Percentiles rank a stretch among this genome's conserved stretches.
Evolutionary conservation across 2,797 vertebrate species (phyloP).

Genomic region (Rhinatrema bivittatum): DNA sequence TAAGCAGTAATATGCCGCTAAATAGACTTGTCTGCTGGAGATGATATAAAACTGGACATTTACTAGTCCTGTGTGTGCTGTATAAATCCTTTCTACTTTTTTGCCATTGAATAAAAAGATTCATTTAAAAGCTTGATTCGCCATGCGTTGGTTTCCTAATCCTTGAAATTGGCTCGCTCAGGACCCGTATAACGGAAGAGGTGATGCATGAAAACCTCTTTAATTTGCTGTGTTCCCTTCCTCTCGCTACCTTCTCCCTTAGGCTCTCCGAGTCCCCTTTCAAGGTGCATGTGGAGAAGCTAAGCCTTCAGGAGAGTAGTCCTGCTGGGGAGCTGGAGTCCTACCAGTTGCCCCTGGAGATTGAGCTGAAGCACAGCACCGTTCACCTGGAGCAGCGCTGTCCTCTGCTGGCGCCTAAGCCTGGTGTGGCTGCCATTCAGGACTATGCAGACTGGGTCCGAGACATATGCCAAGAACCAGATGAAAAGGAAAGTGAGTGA

Average conservation of each 20-base stretch:
- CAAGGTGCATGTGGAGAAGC: constrained; percentile 79
- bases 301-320: constrained; percentile 55
- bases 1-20: no score
- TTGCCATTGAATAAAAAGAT: no score
- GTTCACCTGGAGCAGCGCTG: constrained; percentile 62
- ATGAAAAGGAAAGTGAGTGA: constrained; percentile 56
- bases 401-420: constrained; percentile 67
- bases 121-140: no score
- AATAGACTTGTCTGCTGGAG: no score
- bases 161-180: background rate
- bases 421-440: constrained; percentile 75
- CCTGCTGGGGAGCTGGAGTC: constrained; percentile 45
- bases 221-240: no score
- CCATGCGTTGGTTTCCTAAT: no score
- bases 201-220: no score
- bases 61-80: no score
- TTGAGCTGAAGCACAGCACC: constrained; percentile 78
- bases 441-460: constrained; percentile 79
- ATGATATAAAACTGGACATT: no score
- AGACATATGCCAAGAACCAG: constrained; percentile 32
- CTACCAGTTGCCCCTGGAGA: constrained; percentile 76
- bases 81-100: no score
- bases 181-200: background rate
- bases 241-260: background rate
- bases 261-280: constrained; percentile 77